Percentiles rank a stretch among this genome's conserved stretches.
phyloP scores from a whole-genome alignment of 2,888 invertebrate genomes.

The Spialia ferax region DNA sequence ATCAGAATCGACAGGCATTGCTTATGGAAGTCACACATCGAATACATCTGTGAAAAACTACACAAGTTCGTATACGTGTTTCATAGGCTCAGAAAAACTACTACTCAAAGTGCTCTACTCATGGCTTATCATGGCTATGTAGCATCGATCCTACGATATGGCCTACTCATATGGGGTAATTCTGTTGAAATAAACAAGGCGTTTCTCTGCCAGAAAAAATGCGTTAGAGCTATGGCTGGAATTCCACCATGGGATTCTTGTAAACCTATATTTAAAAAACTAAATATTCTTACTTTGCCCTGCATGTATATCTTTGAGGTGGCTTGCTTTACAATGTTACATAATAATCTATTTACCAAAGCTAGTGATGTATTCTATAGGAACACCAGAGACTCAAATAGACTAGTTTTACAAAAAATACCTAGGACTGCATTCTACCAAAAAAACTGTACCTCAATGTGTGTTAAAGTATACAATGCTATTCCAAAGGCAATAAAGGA shows the following conservation, averaged over 20 bases:
- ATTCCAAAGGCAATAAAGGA: no score
- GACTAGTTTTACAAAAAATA: no score
- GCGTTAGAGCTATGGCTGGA: slow-evolving; percentile 17
- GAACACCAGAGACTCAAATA: background rate
- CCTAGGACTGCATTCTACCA: no score
- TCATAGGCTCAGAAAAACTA: slow-evolving; percentile 1
- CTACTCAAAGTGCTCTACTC: background rate
- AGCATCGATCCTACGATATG: slow-evolving; percentile 7
- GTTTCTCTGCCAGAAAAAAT: slow-evolving; percentile 21
- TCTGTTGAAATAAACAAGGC: slow-evolving; percentile 4
- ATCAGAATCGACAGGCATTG: background rate
- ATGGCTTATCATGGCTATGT: slow-evolving; percentile 36
- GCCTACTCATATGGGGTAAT: slow-evolving; percentile 26
- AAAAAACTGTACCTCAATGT: no score
- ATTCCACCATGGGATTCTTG: slow-evolving; percentile 22
- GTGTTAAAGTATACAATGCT: no score
- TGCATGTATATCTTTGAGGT: slow-evolving; percentile 5
- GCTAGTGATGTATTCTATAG: background rate
- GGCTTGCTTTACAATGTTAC: slow-evolving; percentile 9
- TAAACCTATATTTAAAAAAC: slow-evolving; percentile 11
- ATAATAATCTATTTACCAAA: background rate
- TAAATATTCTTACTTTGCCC: background rate
- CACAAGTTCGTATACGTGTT: background rate
- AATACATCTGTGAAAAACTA: background rate
- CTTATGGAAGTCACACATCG: background rate